Evolutionary conservation across 2,888 invertebrate species (phyloP), one percentile per base, ranked within the genome.

Genomic region (Sphaerophoria rueppellii): DNA sequence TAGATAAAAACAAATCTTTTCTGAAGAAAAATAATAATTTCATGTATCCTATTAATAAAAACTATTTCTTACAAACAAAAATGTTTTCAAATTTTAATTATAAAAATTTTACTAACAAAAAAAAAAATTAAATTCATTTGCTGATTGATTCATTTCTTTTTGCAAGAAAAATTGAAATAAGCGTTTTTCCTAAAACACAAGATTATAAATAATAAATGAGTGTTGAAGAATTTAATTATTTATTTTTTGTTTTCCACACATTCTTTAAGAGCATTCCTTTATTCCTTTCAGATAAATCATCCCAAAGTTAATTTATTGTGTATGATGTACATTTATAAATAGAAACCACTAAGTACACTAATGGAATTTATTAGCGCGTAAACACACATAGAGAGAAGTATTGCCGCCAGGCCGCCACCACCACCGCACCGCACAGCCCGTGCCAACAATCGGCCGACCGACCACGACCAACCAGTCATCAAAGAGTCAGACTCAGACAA

Each of bases 301-400:
- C 67, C 11, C 34, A 79, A 61, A 80, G 37, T 16, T 58, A 71
- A 73, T 82, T 61, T 77, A 78, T 82, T 73, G 77, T 73, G 72
- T 72, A 57, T 40, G 61, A 72, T 60, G 61, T 57, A 69, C 54
- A 57, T 52, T 82, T 78, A 78, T 58, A 82, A 78, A 78, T 82
- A 82, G 82, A 72, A 73, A 73, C 61, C 72, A 70, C 78, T 78
- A 70, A 78, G 78, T 54, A 78, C 78, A 63, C 77, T 77, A 82
- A 72, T 72, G 71, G 63, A 48, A 73, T 67, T 71, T 77, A 77
- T 77, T 77, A 82, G 61, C 67, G 57, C 67, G 67, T 72, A 72
- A 72, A 71, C 60, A 63, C 55, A 71, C 54, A 69, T 43, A 43
- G 65, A 65, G 43, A 43, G 12, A 43, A 43, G 65, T 37, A 65